phyloP scores from a whole-genome alignment of 2,113 vertebrate genomes.

The Protobothrops mucrosquamatus region DNA sequence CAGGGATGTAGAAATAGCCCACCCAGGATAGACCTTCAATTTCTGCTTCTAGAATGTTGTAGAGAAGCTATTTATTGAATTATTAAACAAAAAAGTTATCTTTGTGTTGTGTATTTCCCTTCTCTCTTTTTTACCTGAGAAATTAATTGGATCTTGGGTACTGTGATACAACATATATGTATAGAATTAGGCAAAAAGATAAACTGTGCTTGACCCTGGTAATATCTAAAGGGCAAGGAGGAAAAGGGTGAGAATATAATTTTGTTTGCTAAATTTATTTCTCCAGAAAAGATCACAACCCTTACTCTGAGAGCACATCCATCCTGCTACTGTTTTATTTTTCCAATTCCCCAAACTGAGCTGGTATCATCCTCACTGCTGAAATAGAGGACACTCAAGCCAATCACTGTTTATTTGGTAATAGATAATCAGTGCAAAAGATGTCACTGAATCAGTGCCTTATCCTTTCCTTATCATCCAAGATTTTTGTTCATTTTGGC shows the following conservation, averaged over 20 bases:
- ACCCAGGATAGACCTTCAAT: neutral
- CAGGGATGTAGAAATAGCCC: neutral
- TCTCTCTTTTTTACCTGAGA: neutral
- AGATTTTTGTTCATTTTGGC: neutral
- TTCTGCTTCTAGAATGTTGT: neutral
- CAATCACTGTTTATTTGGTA: neutral
- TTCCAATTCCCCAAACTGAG: neutral
- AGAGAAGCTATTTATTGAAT: neutral
- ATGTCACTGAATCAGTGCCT: neutral
- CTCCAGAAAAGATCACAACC: neutral
- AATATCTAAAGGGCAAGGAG: neutral
- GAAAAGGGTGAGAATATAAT: neutral
- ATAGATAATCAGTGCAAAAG: neutral
- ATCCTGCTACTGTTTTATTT: neutral
- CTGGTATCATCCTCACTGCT: neutral
- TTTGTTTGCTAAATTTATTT: neutral
- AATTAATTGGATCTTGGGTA: neutral
- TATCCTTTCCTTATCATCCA: neutral
- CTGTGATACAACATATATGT: neutral
- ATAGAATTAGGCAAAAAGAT: neutral
- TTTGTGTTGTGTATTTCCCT: neutral
- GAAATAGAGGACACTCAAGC: neutral
- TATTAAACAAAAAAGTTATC: neutral
- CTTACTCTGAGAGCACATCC: neutral
- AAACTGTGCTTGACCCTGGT: neutral